Evolutionary conservation across 2,888 invertebrate species (phyloP), one percentile per base, ranked within the genome.

Genomic region (Cataglyphis altisquamis): DNA sequence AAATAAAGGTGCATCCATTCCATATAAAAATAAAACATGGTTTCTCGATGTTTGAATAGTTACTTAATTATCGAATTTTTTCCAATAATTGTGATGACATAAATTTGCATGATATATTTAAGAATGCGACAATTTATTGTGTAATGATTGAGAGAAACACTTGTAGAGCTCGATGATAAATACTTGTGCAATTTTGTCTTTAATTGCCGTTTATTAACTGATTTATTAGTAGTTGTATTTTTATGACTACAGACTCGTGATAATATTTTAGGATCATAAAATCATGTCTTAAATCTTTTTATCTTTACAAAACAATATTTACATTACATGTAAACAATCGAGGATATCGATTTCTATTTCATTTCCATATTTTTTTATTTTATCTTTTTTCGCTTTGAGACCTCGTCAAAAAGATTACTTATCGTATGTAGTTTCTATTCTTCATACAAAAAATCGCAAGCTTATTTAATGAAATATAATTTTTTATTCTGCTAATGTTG

Each of bases 401-500:
- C 21, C 29, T 12, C 18, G 32, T 55, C n/a, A 60, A 36, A 15
- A 45, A 57, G 1, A 29, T 48, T 21, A 63, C 25, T n/a, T 63
- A 67, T 45, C 10, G 18, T 8, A 25, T 63, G n/a, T 25, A 77
- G 18, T 64, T 66, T 82, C 10, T 62, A 73, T 12, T 29, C 1
- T 18, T 57, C 25, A 12, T 62, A 55, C n/a, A 41, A 32, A 41
- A 36, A 39, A 57, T 70, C 41, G 57, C 66, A 72, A 82, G 64
- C 62, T 72, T 55, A 67, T 32, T 66, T 0, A 9, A 15, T 48
- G 66, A 25, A 10, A 57, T 41, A 55, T 48, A 60, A 57, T 78
- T 73, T 66, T 25, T 4, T 57, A 62, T 25, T 66, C 55, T 72
- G 63, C 15, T 77, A 73, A 60, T 77, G 66, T 57, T 75, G 25